Evolutionary conservation across 2,888 invertebrate species (phyloP).

Genomic region (Drosophila imparisetae): DNA sequence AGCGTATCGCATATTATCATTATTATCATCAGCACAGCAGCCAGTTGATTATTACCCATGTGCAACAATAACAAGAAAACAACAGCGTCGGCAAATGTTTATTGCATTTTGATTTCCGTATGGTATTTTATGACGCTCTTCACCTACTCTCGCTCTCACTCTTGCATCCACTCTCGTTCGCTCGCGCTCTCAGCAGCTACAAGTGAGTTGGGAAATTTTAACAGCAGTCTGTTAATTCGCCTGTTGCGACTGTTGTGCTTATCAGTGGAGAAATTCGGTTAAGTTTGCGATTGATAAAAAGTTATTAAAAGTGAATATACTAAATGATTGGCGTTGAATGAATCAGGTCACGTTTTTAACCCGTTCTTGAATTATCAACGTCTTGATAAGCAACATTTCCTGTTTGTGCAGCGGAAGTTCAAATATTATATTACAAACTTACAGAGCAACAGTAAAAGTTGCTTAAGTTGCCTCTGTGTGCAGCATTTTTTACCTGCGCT

Average conservation of each 20-base stretch:
- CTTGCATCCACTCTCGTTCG: conserved; percentile 25
- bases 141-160: conserved; percentile 15
- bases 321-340: conserved; percentile 13
- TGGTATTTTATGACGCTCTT: conserved; percentile 50
- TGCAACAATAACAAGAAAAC: conserved; percentile 41
- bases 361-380: conserved; percentile 1
- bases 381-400: conserved; percentile 32
- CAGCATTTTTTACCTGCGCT: conserved; percentile 21
- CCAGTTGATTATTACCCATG: conserved; percentile 52
- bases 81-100: conserved; percentile 51
- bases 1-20: conserved; percentile 48
- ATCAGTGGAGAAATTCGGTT: conserved; percentile 37
- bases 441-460: conserved; percentile 18
- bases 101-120: conserved; percentile 77
- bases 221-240: conserved; percentile 61
- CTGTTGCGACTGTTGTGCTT: conserved; percentile 42
- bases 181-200: conserved; percentile 31
- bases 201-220: conserved; percentile 57
- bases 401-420: conserved; percentile 38
- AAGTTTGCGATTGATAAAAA: conserved; percentile 34
- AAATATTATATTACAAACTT: conserved; percentile 38
- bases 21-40: conserved; percentile 52
- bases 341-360: conserved; percentile 22
- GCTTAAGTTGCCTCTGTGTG: neutral
- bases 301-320: neutral